A percentile compares a stretch with the other conserved stretches of the same genome.
Conservation (phyloP, 2,888 invertebrate genomes). For the Apotomis turbidana region DNA sequence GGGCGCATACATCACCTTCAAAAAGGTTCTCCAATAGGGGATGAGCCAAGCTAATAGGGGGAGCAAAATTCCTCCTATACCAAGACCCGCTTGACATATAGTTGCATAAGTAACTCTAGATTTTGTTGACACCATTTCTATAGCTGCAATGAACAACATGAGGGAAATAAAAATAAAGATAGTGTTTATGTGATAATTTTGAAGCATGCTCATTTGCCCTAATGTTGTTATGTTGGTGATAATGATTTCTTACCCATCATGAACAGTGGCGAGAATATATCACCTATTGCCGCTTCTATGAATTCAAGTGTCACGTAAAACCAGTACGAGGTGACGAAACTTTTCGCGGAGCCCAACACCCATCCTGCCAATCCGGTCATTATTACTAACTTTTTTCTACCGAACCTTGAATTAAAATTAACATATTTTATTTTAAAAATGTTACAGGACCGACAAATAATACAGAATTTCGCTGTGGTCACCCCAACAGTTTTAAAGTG, state of each 20-base stretch:
- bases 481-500: too few relatives aligned
- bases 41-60: conserved; percentile 67
- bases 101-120: conserved; percentile 62
- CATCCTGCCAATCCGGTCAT: conserved; percentile 50
- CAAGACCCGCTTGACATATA: conserved; percentile 49
- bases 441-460: too few relatives aligned
- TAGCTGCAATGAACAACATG: conserved; percentile 46
- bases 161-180: too few relatives aligned
- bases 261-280: conserved; percentile 53
- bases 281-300: conserved; percentile 55
- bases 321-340: conserved; percentile 50
- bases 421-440: too few relatives aligned
- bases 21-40: conserved; percentile 87
- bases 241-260: conserved; percentile 49
- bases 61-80: conserved; percentile 56
- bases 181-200: too few relatives aligned
- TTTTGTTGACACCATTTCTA: conserved; percentile 67
- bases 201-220: too few relatives aligned
- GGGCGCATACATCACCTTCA: conserved; percentile 88
- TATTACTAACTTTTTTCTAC: conserved; percentile 51
- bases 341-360: conserved; percentile 50
- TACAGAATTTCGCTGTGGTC: too few relatives aligned
- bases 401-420: conserved; percentile 45
- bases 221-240: too few relatives aligned
- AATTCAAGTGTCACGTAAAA: conserved; percentile 52